Evolutionary conservation across 2,888 invertebrate species (phyloP).

Genomic region (Rhamphomyia laevipes): DNA sequence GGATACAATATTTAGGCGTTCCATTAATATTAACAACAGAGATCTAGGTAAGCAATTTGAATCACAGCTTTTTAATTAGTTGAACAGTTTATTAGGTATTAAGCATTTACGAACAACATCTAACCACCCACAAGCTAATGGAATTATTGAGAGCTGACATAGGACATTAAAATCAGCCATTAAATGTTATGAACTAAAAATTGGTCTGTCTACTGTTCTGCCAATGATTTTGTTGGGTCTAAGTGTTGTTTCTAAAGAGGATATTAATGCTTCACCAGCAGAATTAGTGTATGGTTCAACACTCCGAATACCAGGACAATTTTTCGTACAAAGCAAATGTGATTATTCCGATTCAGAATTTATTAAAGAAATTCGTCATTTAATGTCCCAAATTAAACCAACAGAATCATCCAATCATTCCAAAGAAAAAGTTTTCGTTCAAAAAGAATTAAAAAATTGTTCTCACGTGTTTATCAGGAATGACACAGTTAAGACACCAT

Average conservation of each 20-base stretch:
- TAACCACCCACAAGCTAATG: not conserved
- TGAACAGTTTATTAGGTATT: not conserved
- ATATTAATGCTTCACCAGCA: slow-evolving; percentile 19
- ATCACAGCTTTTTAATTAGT: not conserved
- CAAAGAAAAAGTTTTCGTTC: slow-evolving; percentile 1
- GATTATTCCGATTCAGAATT: slow-evolving; percentile 3
- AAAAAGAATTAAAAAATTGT: slow-evolving; percentile 4
- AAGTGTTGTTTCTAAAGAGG: slow-evolving; percentile 19
- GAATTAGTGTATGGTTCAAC: slow-evolving; percentile 22
- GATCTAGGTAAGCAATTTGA: slow-evolving; percentile 1
- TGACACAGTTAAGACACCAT: slow-evolving; percentile 4
- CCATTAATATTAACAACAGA: not conserved
- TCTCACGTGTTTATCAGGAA: slow-evolving; percentile 11
- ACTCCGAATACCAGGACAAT: slow-evolving; percentile 17
- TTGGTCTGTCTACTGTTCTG: slow-evolving; percentile 8
- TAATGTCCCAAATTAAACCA: not conserved
- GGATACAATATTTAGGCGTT: too few species aligned
- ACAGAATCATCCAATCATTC: not conserved
- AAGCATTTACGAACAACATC: not conserved
- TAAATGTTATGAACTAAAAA: not conserved
- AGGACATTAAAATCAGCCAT: not conserved
- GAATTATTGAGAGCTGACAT: not conserved
- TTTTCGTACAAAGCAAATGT: too few species aligned
- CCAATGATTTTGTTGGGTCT: slow-evolving; percentile 26
- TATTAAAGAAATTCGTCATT: not conserved